phyloP scores from a whole-genome alignment of 2,888 invertebrate genomes.

The Drosophila melanocephala region DNA sequence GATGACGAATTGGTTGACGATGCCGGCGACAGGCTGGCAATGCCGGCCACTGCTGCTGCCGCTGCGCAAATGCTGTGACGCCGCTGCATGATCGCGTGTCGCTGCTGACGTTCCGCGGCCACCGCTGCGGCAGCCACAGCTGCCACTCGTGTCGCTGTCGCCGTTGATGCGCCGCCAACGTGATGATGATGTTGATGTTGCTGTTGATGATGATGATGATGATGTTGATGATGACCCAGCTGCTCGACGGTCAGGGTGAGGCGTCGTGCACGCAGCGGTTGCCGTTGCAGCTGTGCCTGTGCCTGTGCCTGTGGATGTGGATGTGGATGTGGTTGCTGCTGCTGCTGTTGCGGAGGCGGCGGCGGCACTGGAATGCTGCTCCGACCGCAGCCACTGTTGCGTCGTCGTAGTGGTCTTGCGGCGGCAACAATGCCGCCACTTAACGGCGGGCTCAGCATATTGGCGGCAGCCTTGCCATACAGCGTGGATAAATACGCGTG shows the following conservation, averaged over 20 bases:
- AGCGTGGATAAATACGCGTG: constrained; percentile 83
- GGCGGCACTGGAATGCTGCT: constrained; percentile 10
- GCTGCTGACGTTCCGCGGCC: constrained; percentile 42
- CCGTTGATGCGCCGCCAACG: constrained; percentile 35
- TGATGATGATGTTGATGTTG: constrained; percentile 15
- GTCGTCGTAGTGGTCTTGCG: constrained; percentile 46
- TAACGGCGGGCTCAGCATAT: constrained; percentile 84
- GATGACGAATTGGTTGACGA: constrained; percentile 53
- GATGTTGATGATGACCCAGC: constrained; percentile 6
- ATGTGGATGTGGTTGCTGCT: background rate
- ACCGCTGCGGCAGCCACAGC: constrained; percentile 43
- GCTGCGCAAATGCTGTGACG: constrained; percentile 66
- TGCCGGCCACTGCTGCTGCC: constrained; percentile 33
- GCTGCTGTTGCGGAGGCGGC: background rate
- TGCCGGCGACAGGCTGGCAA: constrained; percentile 65
- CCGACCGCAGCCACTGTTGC: constrained; percentile 14
- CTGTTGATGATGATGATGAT: background rate
- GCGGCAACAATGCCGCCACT: constrained; percentile 50
- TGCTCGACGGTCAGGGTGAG: constrained; percentile 9
- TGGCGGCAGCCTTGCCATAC: constrained; percentile 81
- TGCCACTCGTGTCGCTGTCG: constrained; percentile 48
- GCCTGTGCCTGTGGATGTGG: background rate
- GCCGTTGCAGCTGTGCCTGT: constrained; percentile 3
- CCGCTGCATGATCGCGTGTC: constrained; percentile 57
- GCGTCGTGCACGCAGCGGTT: constrained; percentile 3